phyloP scores from a whole-genome alignment of 2,113 vertebrate genomes.

The Proterorhinus semilunaris region DNA sequence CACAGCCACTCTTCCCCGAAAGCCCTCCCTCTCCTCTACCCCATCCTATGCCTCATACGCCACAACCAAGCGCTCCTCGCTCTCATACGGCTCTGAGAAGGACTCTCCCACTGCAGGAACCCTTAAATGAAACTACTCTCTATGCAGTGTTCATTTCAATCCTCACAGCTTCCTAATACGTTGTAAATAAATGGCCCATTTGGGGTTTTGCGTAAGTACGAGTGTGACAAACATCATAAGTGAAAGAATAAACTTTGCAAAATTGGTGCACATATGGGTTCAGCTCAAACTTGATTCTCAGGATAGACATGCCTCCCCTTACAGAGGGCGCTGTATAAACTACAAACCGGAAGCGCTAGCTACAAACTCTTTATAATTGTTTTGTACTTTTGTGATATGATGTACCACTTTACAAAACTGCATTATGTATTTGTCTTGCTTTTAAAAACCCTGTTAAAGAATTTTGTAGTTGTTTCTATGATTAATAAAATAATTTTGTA shows the following conservation, averaged over 20 bases:
- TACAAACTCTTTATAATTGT: conserved; percentile 47
- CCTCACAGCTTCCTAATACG: conserved; percentile 44
- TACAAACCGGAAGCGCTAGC: conserved; percentile 30
- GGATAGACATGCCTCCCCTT: conserved; percentile 58
- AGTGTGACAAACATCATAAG: conserved; percentile 24
- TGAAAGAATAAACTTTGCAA: conserved; percentile 27
- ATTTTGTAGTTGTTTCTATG: conserved; percentile 70
- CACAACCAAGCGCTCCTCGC: conserved; percentile 56
- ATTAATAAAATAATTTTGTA: conserved; percentile 72
- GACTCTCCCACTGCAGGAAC: conserved; percentile 49
- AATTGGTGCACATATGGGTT: conserved; percentile 27
- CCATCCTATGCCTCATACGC: conserved; percentile 72
- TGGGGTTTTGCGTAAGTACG: conserved; percentile 36
- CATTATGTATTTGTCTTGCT: conserved; percentile 30
- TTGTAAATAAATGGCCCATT: conserved; percentile 56
- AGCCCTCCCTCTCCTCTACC: conserved; percentile 77
- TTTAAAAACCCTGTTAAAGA: conserved; percentile 42
- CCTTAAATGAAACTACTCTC: conserved; percentile 46
- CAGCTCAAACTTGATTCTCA: conserved; percentile 52
- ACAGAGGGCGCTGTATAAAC: conserved; percentile 38
- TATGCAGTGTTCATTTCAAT: conserved; percentile 65
- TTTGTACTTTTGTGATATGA: conserved; percentile 62
- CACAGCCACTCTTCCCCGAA: conserved; percentile 79
- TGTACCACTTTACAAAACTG: conserved; percentile 29
- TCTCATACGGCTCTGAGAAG: conserved; percentile 56